These are phyloP conservation scores for Spea multiplicata DNA, from an alignment of 2,113 vertebrate genomes.

Conservation along the genomic window DNA sequence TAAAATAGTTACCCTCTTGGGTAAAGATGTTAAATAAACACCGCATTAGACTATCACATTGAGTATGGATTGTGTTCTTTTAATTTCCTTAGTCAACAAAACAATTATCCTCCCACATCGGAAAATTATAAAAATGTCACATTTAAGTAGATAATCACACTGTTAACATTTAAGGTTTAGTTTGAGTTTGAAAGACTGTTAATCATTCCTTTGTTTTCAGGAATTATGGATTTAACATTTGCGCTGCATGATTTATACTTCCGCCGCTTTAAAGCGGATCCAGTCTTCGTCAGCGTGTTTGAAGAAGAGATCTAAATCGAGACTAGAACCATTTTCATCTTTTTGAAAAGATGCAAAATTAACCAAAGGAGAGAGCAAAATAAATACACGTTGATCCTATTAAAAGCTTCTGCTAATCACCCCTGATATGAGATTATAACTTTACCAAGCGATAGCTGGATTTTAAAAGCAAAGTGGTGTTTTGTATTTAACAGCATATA, in stretches of 20 bases:
- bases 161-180: constrained; percentile 40
- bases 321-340: constrained; percentile 24
- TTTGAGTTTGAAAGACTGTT: constrained; percentile 40
- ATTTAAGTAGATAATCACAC: constrained; percentile 42
- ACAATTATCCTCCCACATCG: constrained; percentile 39
- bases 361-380: constrained; percentile 18
- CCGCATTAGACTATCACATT: background rate
- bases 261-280: constrained; percentile 13
- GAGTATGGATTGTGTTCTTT: constrained; percentile 8
- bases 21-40: background rate
- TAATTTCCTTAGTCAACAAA: constrained; percentile 34
- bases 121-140: constrained; percentile 48
- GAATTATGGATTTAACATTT: constrained; percentile 47
- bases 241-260: constrained; percentile 34
- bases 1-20: no score
- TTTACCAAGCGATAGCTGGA: constrained; percentile 14
- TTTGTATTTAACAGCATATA: constrained; percentile 6
- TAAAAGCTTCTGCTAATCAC: constrained; percentile 36
- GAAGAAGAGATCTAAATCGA: constrained; percentile 37
- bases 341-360: constrained; percentile 2
- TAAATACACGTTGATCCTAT: constrained; percentile 32
- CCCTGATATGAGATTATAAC: constrained; percentile 14
- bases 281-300: constrained; percentile 24
- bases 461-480: constrained; percentile 19
- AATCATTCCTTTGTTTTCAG: constrained; percentile 44